phyloP scores from a whole-genome alignment of 1,140 invertebrate species.

The Aphis gossypii region DNA sequence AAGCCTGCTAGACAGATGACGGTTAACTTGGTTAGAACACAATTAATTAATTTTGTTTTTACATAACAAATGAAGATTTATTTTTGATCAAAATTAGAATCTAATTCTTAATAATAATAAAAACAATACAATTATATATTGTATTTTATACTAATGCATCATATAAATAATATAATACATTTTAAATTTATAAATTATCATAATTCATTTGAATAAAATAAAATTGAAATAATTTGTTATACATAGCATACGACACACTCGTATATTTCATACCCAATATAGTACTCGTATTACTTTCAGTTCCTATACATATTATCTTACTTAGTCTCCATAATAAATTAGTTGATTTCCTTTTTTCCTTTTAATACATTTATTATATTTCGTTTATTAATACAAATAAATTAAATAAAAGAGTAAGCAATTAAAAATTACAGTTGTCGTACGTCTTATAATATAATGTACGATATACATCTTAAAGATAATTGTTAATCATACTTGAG shows the following conservation, averaged over 20 bases:
- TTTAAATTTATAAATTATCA: too few relatives aligned
- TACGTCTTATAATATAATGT: not conserved
- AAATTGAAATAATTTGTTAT: too few relatives aligned
- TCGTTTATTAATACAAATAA: not conserved
- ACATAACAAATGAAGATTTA: too few relatives aligned
- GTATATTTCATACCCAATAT: too few relatives aligned
- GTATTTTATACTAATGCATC: too few relatives aligned
- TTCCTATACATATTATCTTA: not conserved
- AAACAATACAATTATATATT: too few relatives aligned
- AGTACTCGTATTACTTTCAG: not conserved
- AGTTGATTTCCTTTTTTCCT: not conserved
- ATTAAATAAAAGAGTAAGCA: not conserved
- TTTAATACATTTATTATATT: not conserved
- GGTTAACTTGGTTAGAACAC: not conserved
- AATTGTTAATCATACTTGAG: not conserved
- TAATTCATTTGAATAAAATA: too few relatives aligned
- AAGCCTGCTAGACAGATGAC: not conserved
- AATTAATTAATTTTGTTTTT: not conserved
- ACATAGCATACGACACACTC: not conserved
- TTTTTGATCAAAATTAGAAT: too few relatives aligned
- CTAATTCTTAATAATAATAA: too few relatives aligned
- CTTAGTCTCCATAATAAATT: not conserved
- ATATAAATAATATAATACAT: too few relatives aligned
- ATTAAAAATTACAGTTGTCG: not conserved
- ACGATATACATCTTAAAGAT: not conserved